Base-by-base conservation (phyloP, 2,888 invertebrate species). In the Aethes cnicana region DNA sequence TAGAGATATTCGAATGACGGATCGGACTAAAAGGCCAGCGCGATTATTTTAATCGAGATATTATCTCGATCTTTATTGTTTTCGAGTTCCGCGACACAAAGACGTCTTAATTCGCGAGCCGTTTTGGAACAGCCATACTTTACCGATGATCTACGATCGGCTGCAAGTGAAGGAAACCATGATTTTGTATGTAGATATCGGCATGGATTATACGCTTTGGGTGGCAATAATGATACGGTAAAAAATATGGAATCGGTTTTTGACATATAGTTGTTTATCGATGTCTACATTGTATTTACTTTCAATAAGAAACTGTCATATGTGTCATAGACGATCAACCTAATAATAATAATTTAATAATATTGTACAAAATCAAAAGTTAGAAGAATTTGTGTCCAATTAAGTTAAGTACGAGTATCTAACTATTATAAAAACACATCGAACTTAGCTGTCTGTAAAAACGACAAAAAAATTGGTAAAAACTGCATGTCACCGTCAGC, bases 41-140 rank as follows among this genome's bases (percentile, higher is more conserved):
- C 76, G 81, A 81, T 83, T 82, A 81, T 80, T 79, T 81, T 83
- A 82, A 84, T 83, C 82, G 81, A 77, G 76, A 81, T 78, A 77
- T 81, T 74, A 84, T 84, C 81, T 81, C 74, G 74, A 71, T 76
- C 71, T 74, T 77, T 77, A 80, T 80, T 81, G 80, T 84, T 81
- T 78, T 75, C 66, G 63, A 77, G 74, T 80, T 79, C 77, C 78
- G 79, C 66, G 63, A 66, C 69, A 44, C 49, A 67, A 65, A 69
- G 75, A 82, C 77, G 74, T 80, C 81, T 82, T 81, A 81, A 82
- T 82, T 81, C 77, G 62, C 62, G 68, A 63, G 65, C 72, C 68
- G 69, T 77, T 70, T 76, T 67, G 71, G 68, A 66, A 70, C 66
- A 66, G 69, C 69, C 69, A 71, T 76, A 71, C 73, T 72, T 69